phyloP scores from a whole-genome alignment of 2,113 vertebrate species.

The Lophius piscatorius region DNA sequence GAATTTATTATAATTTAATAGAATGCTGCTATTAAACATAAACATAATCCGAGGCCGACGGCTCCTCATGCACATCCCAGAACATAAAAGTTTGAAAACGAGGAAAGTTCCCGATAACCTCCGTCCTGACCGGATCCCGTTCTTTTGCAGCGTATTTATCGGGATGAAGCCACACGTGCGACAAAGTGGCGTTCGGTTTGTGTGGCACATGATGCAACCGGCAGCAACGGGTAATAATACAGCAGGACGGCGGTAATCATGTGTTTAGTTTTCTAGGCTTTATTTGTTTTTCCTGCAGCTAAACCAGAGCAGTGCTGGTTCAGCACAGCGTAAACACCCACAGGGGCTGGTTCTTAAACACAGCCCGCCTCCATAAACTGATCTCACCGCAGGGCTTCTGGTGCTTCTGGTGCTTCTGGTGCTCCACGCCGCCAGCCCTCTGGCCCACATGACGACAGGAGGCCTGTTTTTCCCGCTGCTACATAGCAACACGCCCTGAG shows the following conservation, averaged over 20 bases:
- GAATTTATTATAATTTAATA: background rate
- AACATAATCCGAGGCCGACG: background rate
- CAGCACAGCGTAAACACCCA: conserved; percentile 59
- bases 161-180: too few species aligned
- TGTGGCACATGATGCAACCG: conserved; percentile 62
- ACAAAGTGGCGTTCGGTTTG: conserved; percentile 30
- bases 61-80: background rate
- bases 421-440: conserved; percentile 62
- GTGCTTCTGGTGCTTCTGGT: too few species aligned
- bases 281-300: conserved; percentile 65
- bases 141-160: too few species aligned
- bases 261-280: conserved; percentile 51
- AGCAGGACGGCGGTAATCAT: conserved; percentile 26
- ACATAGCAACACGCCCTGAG: conserved; percentile 67
- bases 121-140: too few species aligned
- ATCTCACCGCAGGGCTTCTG: conserved; percentile 66
- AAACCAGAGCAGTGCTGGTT: conserved; percentile 63
- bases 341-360: conserved; percentile 66
- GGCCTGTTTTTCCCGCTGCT: conserved; percentile 62
- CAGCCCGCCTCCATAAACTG: conserved; percentile 64
- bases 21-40: conserved; percentile 15
- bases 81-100: too few species aligned
- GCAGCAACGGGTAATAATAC: conserved; percentile 46
- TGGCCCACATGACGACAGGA: conserved; percentile 71
- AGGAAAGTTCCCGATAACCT: too few species aligned